A percentile compares a stretch with the other conserved stretches of the same genome.
Conservation (phyloP, 2,888 invertebrate species). For the Polylopha cassiicola region DNA sequence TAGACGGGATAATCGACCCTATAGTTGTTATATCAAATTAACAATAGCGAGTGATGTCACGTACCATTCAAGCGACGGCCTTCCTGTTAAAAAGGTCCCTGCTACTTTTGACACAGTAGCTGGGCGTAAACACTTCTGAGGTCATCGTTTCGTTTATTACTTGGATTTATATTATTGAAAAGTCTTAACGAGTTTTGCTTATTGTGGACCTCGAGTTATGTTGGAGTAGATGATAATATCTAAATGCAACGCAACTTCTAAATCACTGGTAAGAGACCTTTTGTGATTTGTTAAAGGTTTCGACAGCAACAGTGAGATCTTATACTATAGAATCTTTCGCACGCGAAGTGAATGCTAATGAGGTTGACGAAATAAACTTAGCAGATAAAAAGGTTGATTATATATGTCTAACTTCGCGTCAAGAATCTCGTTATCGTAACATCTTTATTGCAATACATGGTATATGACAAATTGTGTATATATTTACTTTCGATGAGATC, state of each 20-base stretch:
- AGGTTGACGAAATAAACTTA: conserved; percentile 1
- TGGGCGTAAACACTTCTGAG: no score
- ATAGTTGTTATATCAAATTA: conserved; percentile 1
- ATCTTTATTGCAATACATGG: not conserved
- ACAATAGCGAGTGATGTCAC: conserved; percentile 12
- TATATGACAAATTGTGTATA: conserved; percentile 10
- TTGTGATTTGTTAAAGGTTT: no score
- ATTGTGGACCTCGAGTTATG: no score
- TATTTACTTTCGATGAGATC: conserved; percentile 19
- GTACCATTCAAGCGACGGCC: not conserved
- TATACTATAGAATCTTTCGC: not conserved
- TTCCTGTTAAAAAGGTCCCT: conserved; percentile 3
- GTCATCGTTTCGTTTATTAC: no score
- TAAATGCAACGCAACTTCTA: no score
- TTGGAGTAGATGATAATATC: no score
- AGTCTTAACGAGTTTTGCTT: no score
- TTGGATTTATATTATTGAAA: no score
- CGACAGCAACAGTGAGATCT: not conserved
- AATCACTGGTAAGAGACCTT: no score
- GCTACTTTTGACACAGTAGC: not conserved
- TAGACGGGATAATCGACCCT: conserved; percentile 1
- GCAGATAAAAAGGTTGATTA: not conserved
- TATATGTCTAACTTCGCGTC: not conserved
- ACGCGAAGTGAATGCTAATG: conserved; percentile 10
- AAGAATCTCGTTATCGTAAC: conserved; percentile 1